Evolutionary conservation across 2,888 invertebrate species (phyloP), one percentile per base, ranked within the genome.

Genomic region (Dexiosoma caninum): DNA sequence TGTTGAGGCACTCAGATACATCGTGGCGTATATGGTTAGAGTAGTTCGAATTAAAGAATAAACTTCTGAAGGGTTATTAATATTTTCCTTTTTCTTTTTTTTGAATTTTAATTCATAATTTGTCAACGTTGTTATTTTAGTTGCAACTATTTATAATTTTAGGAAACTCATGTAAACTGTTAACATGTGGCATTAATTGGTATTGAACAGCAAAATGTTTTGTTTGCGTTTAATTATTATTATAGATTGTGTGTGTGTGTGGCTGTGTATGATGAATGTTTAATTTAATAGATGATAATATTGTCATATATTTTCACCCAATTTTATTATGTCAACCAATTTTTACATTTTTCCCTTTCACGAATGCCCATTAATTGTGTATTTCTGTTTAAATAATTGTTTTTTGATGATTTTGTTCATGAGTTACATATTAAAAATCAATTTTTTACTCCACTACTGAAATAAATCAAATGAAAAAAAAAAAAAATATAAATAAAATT

Each of bases 131-230:
- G 30, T 27, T 19, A 6, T 37, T 23, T 44, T 37, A 46, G 35
- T 21, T 37, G 37, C 40, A 19, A 53, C 46, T 30, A 6, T 23
- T 32, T 23, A 4, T 40, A 32, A 5, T n/a, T 6, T 12, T 16
- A 12, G 7, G 12, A 37, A 27, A 46, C 32, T 35, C 7, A 21
- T 57, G 60, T 67, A 55, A 21, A 46, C 46, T 67, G 40, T 67
- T 67, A 81, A 76, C 81, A 81, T 81, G 81, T 81, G 81, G 81
- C 53, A 57, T 77, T 81, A 69, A 81, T 81, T 72, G 72, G 72
- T 62, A 69, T 72, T 76, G 72, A 30, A 72, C 32, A 27, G 42
- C 14, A 49, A 49, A 9, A 19, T 1, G 42, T 46, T 30, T 75
- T 70, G 27, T 66, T 51, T 62, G 1, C 44, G 2, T 19, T 51